These are phyloP conservation scores for Acholoe squamosa DNA, from an alignment of 2,888 invertebrate species.

Conservation along the genomic window DNA sequence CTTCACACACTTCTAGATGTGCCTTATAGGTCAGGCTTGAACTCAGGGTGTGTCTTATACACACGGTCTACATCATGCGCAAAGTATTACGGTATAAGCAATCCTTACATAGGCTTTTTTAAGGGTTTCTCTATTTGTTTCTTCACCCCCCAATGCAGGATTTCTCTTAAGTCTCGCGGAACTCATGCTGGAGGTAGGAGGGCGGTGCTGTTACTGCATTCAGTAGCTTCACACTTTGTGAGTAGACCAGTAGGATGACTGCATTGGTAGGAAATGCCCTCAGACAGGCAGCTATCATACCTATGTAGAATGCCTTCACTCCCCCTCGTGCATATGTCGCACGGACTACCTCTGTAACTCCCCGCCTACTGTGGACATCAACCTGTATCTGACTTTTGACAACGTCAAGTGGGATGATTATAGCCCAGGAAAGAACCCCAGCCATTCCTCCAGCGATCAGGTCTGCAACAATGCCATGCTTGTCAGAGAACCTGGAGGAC, in stretches of 20 bases:
- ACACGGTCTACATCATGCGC: too few species aligned
- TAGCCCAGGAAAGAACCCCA: constrained; percentile 87
- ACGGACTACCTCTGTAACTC: constrained; percentile 86
- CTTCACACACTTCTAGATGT: too few species aligned
- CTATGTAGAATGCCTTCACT: constrained; percentile 86
- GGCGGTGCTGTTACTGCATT: not conserved
- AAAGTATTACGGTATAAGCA: too few species aligned
- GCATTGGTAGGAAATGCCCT: constrained; percentile 89
- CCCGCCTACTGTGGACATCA: constrained; percentile 84
- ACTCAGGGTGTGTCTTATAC: too few species aligned
- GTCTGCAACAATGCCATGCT: constrained; percentile 74
- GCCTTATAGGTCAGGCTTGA: too few species aligned
- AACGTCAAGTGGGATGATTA: constrained; percentile 89
- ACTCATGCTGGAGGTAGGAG: too few species aligned
- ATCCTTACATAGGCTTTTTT: too few species aligned
- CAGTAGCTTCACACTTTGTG: constrained; percentile 65
- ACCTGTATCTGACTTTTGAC: constrained; percentile 90
- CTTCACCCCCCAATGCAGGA: too few species aligned
- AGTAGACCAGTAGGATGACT: constrained; percentile 85
- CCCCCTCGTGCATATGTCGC: constrained; percentile 86
- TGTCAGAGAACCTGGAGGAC: constrained; percentile 85
- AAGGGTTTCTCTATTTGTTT: too few species aligned
- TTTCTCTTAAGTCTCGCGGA: too few species aligned
- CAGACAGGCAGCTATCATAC: constrained; percentile 82
- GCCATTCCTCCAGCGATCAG: constrained; percentile 83